Evolutionary conservation across 2,888 invertebrate species (phyloP), one percentile per base, ranked within the genome.

Genomic region (Digitonthophagus gazella): DNA sequence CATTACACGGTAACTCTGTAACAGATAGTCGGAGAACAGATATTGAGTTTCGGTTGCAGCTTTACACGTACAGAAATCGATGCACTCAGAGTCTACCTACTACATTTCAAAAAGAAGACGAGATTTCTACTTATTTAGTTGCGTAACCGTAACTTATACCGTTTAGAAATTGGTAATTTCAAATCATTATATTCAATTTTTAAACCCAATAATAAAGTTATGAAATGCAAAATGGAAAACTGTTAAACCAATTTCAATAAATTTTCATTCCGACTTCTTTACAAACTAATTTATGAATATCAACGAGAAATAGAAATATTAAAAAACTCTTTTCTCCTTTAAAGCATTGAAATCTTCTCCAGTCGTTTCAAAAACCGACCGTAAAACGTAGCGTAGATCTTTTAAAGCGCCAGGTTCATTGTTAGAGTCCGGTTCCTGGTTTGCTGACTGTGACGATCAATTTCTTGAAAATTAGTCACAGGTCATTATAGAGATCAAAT

Each of bases 1-100:
- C 81, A 80, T 83, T 83, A 82, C 83, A 81, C 78, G 75, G 81
- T 80, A 81, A 82, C 79, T 79, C 78, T 75, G 81, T 81, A 81
- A 82, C 79, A 79, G 82, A 81, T 81, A 81, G 81, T 78, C 76
- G 75, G 73, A 75, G 73, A 72, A 11, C 2, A 44, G 28, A 79
- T 80, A 82, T 82, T 80, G 79, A 78, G 79, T 82, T 82, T 82
- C 82, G 80, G 80, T 81, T 80, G 79, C 79, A 78, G 77, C 74
- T 78, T 79, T 78, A 78, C 15, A 19, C 61, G 61, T 20, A 61
- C 61, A 61, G 18, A 19, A 20, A 44, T 44, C 28, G 28, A 44
- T 44, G 28, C 28, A 44, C 28, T 44, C 28, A 11, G 3, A 2
- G 28, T 44, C 28, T 44, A n/a, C n/a, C n/a, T n/a, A 44, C 28